Evolutionary conservation across 2,797 vertebrate species (phyloP), one percentile per base, ranked within the genome.

Genomic region (Sebastes alutus): DNA sequence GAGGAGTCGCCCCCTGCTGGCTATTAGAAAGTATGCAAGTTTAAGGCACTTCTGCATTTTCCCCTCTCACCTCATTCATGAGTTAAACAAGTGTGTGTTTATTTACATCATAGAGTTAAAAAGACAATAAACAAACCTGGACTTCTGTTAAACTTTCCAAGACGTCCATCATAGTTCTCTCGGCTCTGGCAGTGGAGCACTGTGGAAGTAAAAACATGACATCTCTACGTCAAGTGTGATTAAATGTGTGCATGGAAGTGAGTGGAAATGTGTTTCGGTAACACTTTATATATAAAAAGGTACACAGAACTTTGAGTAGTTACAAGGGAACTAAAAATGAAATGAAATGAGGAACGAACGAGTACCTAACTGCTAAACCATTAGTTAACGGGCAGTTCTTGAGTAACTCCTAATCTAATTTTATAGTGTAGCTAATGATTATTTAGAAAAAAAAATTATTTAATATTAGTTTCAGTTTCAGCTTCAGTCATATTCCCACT

Each of bases 71-170:
- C 49, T 54, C 29, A 64, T 54, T 12, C 22, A 33, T n/a, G 8
- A 7, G n/a, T 32, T 55, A 35, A 74, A 33, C 60, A 27, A 23
- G 23, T 59, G 23, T 56, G 1, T 32, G 1, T 23, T 5, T 30
- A 33, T 18, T 59, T 46, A 35, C 33, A 68, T 38, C 8, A 18
- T 22, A 59, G 12, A 79, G 2, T 55, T 11, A 38, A 5, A 55
- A 18, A 85, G 4, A 25, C 11, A n/a, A 70, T 2, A 18, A 27
- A 74, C 3, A 95, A 89, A 99, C 98, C 97, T 99, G 97, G 70
- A 94, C 96, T 92, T 99, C 98, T 3, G 98, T 97, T 90, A 99
- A 94, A 93, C 95, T 96, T 89, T 98, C 97, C 92, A 99, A 83
- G 5, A 96, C 96, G 80, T 98, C 97, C 96, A 97, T 97, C 73